Base-by-base conservation (phyloP, 1,140 invertebrate species). In the Eumeta japonica region DNA sequence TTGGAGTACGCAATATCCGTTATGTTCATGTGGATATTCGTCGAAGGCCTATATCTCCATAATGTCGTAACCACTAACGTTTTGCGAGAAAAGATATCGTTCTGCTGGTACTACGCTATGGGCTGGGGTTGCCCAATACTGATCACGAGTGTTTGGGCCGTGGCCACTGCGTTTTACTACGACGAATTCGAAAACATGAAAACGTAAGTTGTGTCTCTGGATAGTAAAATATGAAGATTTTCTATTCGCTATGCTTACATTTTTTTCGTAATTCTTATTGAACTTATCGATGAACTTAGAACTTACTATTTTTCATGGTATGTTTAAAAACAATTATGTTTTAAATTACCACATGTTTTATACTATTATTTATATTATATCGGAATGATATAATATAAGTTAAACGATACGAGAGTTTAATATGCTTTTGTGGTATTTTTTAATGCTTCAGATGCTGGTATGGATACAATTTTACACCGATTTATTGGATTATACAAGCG, bases 11-110 rank as follows among this genome's bases (percentile, higher is more conserved):
- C 88, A 0, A 83, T 86, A 42, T 91, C 90, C 0, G 89, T 89
- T 0, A 92, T 92, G 82, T 94, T 94, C 55, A 89, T 89, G 83
- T 95, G 92, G 92, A 94, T 94, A 91, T 92, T 94, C 51, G 86
- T 94, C 16, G 92, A 94, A 60, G 92, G 92, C 1, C 71, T 92
- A 11, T 92, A 92, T 56, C 72, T 95, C 12, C 89, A 95, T 59
- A 93, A 91, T 53, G 84, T 90, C 64, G 83, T 89, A 10, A 88
- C 90, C 53, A 84, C 91, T 1, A 84, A 87, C 0, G 85, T 90
- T 0, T 90, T 94, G 54, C 84, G 90, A 58, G 86, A 86, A 33
- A 81, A 83, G 28, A 83, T 85, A 2, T 83, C 86, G 41, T 83
- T 89, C 20, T 65, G 75, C 3, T 65, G 86, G 2, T 93, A 89